phyloP scores from a whole-genome alignment of 2,888 invertebrate species.

The Catocala fraxini region DNA sequence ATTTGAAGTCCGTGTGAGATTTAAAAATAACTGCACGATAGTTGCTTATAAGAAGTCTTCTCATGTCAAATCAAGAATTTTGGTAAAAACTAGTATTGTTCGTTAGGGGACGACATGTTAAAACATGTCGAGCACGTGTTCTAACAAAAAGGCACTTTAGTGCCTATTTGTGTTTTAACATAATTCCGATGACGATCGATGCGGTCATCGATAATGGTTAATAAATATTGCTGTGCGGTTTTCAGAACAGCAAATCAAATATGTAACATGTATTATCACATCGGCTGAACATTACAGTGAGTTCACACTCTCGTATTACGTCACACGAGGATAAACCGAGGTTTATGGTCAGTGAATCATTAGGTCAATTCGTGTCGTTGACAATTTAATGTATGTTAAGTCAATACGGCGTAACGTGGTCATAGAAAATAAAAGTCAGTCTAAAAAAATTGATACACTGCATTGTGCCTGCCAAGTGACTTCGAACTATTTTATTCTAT shows the following conservation, averaged over 20 bases:
- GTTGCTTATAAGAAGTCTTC: too few relatives aligned
- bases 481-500: constrained; percentile 63
- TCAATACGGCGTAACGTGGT: constrained; percentile 63
- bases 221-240: constrained; percentile 35
- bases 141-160: background rate
- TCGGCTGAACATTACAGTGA: constrained; percentile 56
- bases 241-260: constrained; percentile 50
- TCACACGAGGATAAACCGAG: constrained; percentile 79
- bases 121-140: too few relatives aligned
- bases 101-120: too few relatives aligned
- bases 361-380: constrained; percentile 83
- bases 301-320: constrained; percentile 71
- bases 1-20: too few relatives aligned
- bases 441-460: constrained; percentile 56
- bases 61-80: too few relatives aligned
- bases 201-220: constrained; percentile 25
- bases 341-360: constrained; percentile 84
- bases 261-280: constrained; percentile 57
- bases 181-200: constrained; percentile 8
- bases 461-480: constrained; percentile 39
- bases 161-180: background rate
- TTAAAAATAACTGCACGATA: too few relatives aligned
- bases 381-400: constrained; percentile 80
- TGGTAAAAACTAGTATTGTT: too few relatives aligned
- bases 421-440: constrained; percentile 56